Evolutionary conservation across 1,140 invertebrate genomes (phyloP).

Genomic region (Drosophila sp.): DNA sequence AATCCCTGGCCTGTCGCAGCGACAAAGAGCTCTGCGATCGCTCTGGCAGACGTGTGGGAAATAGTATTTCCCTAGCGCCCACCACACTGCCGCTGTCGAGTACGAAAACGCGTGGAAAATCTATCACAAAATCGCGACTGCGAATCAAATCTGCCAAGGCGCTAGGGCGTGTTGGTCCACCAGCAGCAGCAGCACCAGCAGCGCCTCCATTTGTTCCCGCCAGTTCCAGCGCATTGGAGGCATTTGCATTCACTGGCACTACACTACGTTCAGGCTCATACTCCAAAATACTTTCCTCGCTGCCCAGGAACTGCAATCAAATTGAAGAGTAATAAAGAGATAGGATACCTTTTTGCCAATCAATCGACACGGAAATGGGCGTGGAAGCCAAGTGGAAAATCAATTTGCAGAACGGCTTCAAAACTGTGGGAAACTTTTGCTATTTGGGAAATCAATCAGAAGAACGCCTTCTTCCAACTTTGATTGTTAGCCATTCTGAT

Average conservation of each 20-base stretch:
- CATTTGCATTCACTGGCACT: neutral
- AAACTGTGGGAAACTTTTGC: neutral
- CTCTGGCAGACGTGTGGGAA: constrained; percentile 64
- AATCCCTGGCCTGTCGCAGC: constrained; percentile 69
- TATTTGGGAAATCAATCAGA: constrained; percentile 30
- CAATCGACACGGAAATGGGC: neutral
- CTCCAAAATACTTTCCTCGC: constrained; percentile 87
- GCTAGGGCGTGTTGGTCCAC: constrained; percentile 22
- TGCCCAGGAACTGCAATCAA: constrained; percentile 87
- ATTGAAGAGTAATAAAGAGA: neutral
- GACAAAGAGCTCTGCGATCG: constrained; percentile 78
- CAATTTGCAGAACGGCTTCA: constrained; percentile 25
- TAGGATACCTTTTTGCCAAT: constrained; percentile 10
- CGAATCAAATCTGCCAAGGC: constrained; percentile 65
- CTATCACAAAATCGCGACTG: constrained; percentile 77
- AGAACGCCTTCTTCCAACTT: constrained; percentile 9
- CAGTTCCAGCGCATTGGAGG: neutral
- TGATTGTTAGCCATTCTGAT: no score
- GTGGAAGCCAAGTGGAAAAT: constrained; percentile 39
- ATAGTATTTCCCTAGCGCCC: constrained; percentile 63
- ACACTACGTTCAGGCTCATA: constrained; percentile 63
- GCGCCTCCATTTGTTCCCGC: neutral
- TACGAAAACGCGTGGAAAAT: constrained; percentile 77
- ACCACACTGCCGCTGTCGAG: constrained; percentile 66
- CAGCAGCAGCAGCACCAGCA: neutral